Evolutionary conservation across 2,113 vertebrate species (phyloP).

Genomic region (Pomatostomus ruficeps): DNA sequence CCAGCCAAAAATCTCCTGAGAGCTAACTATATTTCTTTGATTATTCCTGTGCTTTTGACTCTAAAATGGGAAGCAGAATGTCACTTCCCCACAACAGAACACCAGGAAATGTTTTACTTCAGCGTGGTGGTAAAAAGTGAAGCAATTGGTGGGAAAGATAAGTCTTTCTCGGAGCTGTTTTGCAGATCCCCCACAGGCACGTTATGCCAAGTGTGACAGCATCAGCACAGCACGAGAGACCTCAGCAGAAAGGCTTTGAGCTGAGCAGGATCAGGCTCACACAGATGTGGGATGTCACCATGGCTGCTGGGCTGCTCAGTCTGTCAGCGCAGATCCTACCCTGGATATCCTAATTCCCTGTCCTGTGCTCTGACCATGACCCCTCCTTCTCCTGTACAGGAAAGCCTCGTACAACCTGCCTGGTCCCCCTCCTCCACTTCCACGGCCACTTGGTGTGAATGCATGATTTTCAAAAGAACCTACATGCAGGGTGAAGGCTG

Average conservation of each 20-base stretch:
- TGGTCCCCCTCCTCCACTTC: background rate
- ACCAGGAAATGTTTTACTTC: background rate
- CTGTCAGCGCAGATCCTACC: background rate
- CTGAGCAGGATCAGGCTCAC: background rate
- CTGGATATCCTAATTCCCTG: background rate
- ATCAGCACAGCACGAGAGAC: background rate
- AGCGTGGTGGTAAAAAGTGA: background rate
- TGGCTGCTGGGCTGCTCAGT: background rate
- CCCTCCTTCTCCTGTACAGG: background rate
- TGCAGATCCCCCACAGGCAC: background rate
- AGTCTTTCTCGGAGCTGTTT: background rate
- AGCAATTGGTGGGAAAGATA: background rate
- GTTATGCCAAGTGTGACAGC: background rate
- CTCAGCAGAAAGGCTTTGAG: background rate
- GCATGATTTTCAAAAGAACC: background rate
- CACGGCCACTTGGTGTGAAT: background rate
- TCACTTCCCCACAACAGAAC: background rate
- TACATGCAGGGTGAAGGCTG: background rate
- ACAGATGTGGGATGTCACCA: accelerated
- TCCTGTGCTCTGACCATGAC: background rate
- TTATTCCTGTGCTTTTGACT: background rate
- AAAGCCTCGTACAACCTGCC: background rate
- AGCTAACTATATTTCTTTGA: background rate
- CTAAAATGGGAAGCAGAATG: background rate
- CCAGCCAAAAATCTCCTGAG: background rate